These are phyloP conservation scores for Drosophila sechellia DNA, from an alignment of 1,140 invertebrate species.

Conservation along the genomic window DNA sequence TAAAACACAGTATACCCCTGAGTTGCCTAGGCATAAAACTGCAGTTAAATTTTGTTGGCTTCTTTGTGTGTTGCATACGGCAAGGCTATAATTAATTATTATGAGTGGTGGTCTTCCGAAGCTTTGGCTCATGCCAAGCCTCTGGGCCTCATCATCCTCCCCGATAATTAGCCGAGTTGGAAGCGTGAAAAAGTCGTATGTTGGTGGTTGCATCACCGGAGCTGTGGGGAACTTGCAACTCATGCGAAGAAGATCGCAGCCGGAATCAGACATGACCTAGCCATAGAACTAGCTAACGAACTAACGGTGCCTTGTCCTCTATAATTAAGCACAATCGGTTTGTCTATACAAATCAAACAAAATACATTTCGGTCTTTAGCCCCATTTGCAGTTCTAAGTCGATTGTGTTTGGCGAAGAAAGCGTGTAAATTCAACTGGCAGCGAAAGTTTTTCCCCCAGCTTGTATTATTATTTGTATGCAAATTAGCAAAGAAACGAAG, in stretches of 20 bases:
- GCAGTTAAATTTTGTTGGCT: conserved; percentile 36
- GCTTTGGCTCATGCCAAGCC: conserved; percentile 49
- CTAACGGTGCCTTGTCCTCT: conserved; percentile 47
- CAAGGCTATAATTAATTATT: conserved; percentile 71
- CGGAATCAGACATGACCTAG: conserved; percentile 41
- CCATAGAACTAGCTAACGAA: conserved; percentile 32
- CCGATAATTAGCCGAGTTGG: conserved; percentile 69
- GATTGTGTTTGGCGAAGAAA: conserved; percentile 61
- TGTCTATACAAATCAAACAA: conserved; percentile 49
- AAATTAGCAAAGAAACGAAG: conserved; percentile 58
- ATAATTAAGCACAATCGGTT: conserved; percentile 47
- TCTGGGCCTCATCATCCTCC: conserved; percentile 24
- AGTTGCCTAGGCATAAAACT: conserved; percentile 2
- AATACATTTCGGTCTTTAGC: conserved; percentile 64
- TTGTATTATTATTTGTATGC: conserved; percentile 73
- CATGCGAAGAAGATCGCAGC: conserved; percentile 48
- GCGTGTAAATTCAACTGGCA: conserved; percentile 71
- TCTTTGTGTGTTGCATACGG: conserved; percentile 47
- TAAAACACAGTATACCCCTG: conserved; percentile 9
- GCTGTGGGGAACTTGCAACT: conserved; percentile 44
- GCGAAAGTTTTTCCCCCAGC: conserved; percentile 62
- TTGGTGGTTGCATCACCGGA: conserved; percentile 60
- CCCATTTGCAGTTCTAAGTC: conserved; percentile 48
- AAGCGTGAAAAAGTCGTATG: conserved; percentile 76
- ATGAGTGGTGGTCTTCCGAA: conserved; percentile 48